These are phyloP conservation scores for Pachyrhynchus sulphureomaculatus DNA, from an alignment of 1,140 invertebrate genomes.

Conservation along the genomic window DNA sequence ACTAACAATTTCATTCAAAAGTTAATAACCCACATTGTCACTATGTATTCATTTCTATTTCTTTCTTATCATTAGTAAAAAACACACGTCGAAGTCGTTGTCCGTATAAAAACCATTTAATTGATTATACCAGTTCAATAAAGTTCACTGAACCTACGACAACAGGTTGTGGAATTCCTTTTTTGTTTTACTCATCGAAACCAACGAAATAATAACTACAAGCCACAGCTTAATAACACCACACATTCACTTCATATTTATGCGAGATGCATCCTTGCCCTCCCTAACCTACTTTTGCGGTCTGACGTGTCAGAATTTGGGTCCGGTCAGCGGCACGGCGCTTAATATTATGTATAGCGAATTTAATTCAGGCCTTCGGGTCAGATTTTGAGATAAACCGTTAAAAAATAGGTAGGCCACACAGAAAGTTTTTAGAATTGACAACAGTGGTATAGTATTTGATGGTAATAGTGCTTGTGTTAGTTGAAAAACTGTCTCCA, in stretches of 20 bases:
- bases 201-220: slow-evolving; percentile 18
- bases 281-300: slow-evolving; percentile 26
- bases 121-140: not conserved
- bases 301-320: slow-evolving; percentile 5
- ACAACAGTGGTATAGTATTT: too few species aligned
- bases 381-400: not conserved
- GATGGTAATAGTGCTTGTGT: too few species aligned
- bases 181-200: slow-evolving; percentile 3
- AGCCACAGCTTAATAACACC: not conserved
- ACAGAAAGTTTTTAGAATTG: too few species aligned
- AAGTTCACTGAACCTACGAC: slow-evolving; percentile 6
- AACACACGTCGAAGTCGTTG: not conserved
- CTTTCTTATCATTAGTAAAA: not conserved
- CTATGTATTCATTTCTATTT: not conserved
- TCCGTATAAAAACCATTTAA: slow-evolving; percentile 2
- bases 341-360: too few species aligned
- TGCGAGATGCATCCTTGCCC: slow-evolving; percentile 29
- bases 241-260: slow-evolving; percentile 19
- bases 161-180: slow-evolving; percentile 6
- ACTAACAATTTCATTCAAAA: not conserved
- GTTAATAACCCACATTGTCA: not conserved
- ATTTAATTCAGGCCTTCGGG: not conserved
- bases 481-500: too few species aligned
- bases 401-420: not conserved
- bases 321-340: too few species aligned